These are phyloP conservation scores for Panzeria rudis DNA, from an alignment of 2,888 invertebrate species.

Conservation along the genomic window DNA sequence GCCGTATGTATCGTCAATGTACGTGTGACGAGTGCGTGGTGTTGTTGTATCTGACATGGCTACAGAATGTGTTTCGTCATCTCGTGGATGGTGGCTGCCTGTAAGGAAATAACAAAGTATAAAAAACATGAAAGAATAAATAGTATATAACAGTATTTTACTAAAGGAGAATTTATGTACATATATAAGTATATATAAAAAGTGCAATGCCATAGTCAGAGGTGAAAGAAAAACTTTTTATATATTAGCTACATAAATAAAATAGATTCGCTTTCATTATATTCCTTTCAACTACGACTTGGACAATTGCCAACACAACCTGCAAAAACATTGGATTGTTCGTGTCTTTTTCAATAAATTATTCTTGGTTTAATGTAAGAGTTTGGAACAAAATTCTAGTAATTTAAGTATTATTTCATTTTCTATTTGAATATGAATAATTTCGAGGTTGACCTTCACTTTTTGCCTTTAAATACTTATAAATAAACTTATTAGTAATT, in stretches of 20 bases:
- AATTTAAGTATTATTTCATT: background rate
- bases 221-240: background rate
- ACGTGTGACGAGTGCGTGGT: constrained; percentile 84
- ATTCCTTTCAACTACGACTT: background rate
- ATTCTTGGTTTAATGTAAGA: background rate
- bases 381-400: background rate
- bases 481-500: too few species aligned
- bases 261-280: background rate
- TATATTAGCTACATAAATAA: background rate
- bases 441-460: too few species aligned
- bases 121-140: background rate
- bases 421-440: background rate
- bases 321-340: background rate
- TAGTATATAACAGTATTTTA: background rate
- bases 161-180: background rate
- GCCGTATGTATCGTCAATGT: constrained; percentile 84
- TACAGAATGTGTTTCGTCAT: constrained; percentile 89
- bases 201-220: background rate
- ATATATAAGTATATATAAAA: background rate
- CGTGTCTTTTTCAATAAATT: background rate
- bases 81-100: constrained; percentile 79
- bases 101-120: constrained; percentile 15
- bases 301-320: background rate
- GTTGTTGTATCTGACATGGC: constrained; percentile 86
- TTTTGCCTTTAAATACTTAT: too few species aligned